Conservation (phyloP, 2,113 vertebrate species). For the Pungitius pungitius region DNA sequence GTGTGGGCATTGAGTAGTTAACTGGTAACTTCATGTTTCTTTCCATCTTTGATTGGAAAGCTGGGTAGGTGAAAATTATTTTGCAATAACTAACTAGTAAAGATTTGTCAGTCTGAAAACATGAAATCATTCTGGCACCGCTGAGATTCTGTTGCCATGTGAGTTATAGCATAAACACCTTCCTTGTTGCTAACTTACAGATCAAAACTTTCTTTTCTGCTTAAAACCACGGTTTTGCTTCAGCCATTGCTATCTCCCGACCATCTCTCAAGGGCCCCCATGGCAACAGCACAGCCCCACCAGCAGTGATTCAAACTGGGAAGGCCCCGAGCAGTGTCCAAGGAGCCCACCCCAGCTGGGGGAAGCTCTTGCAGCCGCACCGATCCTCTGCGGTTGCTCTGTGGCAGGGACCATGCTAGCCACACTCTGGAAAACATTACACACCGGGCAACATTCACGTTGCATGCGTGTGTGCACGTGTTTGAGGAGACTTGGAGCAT, state of each 20-base stretch:
- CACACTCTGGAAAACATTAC: conserved; percentile 77
- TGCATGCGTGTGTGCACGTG: conserved; percentile 48
- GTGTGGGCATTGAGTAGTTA: too few species aligned
- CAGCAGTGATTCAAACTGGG: conserved; percentile 57
- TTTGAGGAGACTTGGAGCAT: conserved; percentile 60
- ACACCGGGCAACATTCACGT: conserved; percentile 54
- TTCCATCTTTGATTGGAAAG: not conserved
- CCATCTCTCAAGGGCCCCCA: conserved; percentile 42
- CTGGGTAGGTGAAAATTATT: not conserved
- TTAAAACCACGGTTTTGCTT: conserved; percentile 41
- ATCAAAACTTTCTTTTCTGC: conserved; percentile 14
- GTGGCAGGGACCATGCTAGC: conserved; percentile 61
- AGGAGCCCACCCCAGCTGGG: conserved; percentile 67
- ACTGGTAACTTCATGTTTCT: not conserved
- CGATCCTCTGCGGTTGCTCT: conserved; percentile 62
- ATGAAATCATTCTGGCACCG: not conserved
- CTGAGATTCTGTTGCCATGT: not conserved
- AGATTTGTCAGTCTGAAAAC: not conserved
- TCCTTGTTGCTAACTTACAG: not conserved
- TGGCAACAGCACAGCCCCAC: conserved; percentile 57
- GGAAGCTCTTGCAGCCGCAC: conserved; percentile 66
- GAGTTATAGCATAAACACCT: not conserved
- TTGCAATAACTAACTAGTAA: not conserved
- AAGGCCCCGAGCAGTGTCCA: conserved; percentile 50
- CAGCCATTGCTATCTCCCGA: conserved; percentile 32